Conservation (phyloP, 1,140 invertebrate genomes). For the Brachionus koreanus region DNA sequence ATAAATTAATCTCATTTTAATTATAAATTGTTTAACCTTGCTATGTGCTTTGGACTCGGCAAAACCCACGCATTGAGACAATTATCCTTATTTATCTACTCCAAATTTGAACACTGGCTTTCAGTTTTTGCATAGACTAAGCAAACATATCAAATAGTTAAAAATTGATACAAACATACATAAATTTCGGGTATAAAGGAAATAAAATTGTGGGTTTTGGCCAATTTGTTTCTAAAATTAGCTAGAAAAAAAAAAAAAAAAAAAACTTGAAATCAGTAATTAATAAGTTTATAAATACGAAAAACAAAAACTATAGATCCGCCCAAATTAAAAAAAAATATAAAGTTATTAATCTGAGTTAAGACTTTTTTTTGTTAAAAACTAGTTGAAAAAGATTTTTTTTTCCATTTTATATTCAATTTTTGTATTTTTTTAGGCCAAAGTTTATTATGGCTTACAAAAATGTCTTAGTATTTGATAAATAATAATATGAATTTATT, state of each 20-base stretch:
- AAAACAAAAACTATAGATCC: too few relatives aligned
- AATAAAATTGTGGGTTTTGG: background rate
- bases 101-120: background rate
- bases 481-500: background rate
- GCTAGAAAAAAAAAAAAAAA: too few relatives aligned
- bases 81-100: background rate
- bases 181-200: background rate
- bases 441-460: background rate
- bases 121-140: background rate
- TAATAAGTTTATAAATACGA: too few relatives aligned
- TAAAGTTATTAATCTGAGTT: too few relatives aligned
- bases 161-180: background rate
- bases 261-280: too few relatives aligned
- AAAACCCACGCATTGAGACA: background rate
- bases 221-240: background rate
- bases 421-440: too few relatives aligned
- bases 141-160: background rate
- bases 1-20: slow-evolving; percentile 3
- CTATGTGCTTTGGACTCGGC: background rate
- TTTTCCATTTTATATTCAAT: too few relatives aligned
- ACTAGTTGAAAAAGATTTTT: too few relatives aligned
- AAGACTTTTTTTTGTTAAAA: too few relatives aligned
- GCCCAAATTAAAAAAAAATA: too few relatives aligned
- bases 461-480: background rate
- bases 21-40: background rate